Evolutionary conservation across 2,888 invertebrate species (phyloP).

Genomic region (Gnatocerus cornutus): DNA sequence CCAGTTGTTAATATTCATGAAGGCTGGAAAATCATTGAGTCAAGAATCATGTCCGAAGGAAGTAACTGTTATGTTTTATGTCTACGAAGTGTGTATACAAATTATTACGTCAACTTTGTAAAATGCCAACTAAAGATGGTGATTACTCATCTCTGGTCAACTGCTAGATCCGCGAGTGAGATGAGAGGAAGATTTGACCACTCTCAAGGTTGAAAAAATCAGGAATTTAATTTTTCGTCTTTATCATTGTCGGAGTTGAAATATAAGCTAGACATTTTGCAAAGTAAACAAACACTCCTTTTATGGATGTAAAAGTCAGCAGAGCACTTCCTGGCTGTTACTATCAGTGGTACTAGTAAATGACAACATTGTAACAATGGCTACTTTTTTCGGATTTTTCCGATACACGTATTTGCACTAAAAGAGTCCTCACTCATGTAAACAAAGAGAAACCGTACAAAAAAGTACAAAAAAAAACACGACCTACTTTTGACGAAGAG

Average conservation of each 20-base stretch:
- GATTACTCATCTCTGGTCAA: constrained; percentile 18
- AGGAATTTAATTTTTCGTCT: too few relatives aligned
- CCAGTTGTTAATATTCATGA: too few relatives aligned
- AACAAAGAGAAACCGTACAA: constrained; percentile 11
- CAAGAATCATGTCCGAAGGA: constrained; percentile 14
- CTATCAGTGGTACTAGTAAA: not conserved
- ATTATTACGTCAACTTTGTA: constrained; percentile 34
- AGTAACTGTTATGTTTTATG: not conserved
- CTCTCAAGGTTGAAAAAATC: too few relatives aligned
- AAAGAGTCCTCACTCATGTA: not conserved
- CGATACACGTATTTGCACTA: constrained; percentile 13
- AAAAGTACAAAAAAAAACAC: not conserved
- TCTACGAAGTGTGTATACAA: constrained; percentile 22
- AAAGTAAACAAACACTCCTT: constrained; percentile 4
- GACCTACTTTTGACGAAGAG: not conserved
- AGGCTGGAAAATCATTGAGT: not conserved
- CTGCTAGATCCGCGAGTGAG: too few relatives aligned
- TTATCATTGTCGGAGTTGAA: too few relatives aligned
- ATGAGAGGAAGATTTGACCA: too few relatives aligned
- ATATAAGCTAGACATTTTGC: not conserved
- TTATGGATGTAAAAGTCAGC: not conserved
- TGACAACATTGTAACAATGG: constrained; percentile 6
- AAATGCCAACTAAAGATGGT: constrained; percentile 18
- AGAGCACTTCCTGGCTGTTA: constrained; percentile 2
- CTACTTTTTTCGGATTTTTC: not conserved